phyloP scores from a whole-genome alignment of 2,113 vertebrate species.

The Motacilla tschutschensis region DNA sequence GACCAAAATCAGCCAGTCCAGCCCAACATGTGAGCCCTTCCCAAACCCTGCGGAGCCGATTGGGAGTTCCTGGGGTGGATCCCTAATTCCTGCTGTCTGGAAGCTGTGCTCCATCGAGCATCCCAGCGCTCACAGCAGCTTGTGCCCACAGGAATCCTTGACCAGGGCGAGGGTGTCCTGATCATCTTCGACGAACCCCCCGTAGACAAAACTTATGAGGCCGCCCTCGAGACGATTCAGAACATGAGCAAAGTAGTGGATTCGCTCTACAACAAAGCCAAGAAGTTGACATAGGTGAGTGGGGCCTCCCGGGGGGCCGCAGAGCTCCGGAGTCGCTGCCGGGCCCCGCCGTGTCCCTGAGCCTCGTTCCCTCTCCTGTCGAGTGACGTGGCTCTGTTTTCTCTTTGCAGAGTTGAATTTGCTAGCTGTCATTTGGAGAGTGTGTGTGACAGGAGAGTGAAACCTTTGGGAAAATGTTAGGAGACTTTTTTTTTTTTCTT shows the following conservation, averaged over 20 bases:
- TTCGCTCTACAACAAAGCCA: constrained; percentile 99
- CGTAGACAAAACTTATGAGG: constrained; percentile 97
- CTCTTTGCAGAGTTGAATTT: constrained; percentile 82
- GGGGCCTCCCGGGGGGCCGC: background rate
- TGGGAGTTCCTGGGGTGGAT: background rate
- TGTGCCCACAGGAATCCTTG: constrained; percentile 87
- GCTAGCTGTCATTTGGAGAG: constrained; percentile 84
- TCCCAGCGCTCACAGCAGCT: background rate
- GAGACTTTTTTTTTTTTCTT: constrained; percentile 73
- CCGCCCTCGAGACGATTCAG: constrained; percentile 97
- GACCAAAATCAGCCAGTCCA: background rate
- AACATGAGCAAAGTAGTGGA: constrained; percentile 99
- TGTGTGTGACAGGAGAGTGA: constrained; percentile 92
- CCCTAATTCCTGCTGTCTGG: background rate
- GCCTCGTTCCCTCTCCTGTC: background rate
- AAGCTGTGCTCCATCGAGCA: rapidly evolving
- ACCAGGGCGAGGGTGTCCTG: constrained; percentile 96
- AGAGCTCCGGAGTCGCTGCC: background rate
- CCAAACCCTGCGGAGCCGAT: background rate
- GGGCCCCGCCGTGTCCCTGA: background rate
- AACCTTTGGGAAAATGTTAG: constrained; percentile 89
- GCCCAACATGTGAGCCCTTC: rapidly evolving
- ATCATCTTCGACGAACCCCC: constrained; percentile 98
- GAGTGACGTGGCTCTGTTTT: constrained; percentile 70
- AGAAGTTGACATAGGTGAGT: constrained; percentile 98